Conservation (phyloP, 2,888 invertebrate genomes). For the Lasiommata megera region DNA sequence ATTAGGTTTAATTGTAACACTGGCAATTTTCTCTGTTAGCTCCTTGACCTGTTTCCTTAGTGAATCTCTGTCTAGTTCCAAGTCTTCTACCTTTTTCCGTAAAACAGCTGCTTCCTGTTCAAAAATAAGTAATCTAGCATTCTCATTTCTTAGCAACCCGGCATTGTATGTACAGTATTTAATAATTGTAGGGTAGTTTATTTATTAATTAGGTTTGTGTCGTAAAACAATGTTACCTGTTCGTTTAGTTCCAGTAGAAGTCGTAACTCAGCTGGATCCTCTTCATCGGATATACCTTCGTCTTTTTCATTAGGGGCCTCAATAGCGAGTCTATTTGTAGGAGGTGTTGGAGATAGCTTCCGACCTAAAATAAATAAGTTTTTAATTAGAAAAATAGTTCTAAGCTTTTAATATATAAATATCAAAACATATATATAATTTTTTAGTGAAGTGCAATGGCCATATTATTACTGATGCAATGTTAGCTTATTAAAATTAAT, state of each 20-base stretch:
- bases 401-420: slow-evolving; percentile 20
- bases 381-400: slow-evolving; percentile 28
- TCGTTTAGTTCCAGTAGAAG: slow-evolving; percentile 93
- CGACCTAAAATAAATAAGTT: slow-evolving; percentile 72
- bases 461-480: slow-evolving; percentile 26
- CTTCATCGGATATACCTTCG: slow-evolving; percentile 88
- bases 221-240: slow-evolving; percentile 75
- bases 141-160: too few relatives aligned
- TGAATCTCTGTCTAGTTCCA: slow-evolving; percentile 89
- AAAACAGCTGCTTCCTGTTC: slow-evolving; percentile 89
- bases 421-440: slow-evolving; percentile 33
- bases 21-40: slow-evolving; percentile 86
- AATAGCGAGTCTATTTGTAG: slow-evolving; percentile 83
- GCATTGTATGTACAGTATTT: background rate
- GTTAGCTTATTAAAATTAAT: slow-evolving; percentile 16
- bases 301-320: slow-evolving; percentile 86
- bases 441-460: slow-evolving; percentile 29
- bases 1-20: slow-evolving; percentile 59
- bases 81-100: slow-evolving; percentile 90
- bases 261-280: slow-evolving; percentile 91
- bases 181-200: background rate
- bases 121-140: too few relatives aligned
- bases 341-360: slow-evolving; percentile 85
- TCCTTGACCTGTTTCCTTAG: slow-evolving; percentile 88
- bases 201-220: too few relatives aligned